Base-by-base conservation (phyloP, 1,140 invertebrate genomes). In the Pseudomyrmex dendroicus region DNA sequence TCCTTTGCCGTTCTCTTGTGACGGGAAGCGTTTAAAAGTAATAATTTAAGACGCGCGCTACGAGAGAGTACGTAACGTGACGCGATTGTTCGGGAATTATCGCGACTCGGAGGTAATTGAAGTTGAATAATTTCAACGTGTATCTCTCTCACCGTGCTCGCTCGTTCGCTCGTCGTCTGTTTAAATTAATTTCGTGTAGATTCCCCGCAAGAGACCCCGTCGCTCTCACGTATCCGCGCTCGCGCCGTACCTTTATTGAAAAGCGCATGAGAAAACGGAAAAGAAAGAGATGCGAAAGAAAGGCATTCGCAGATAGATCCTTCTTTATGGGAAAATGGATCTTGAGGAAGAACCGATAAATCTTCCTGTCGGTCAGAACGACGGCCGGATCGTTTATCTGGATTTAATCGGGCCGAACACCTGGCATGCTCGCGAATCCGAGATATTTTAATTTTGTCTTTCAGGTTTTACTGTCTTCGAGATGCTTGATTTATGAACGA, bases 391-490 rank as follows among this genome's bases (percentile, higher is more conserved):
- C 86, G 86, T 88, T 88, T 88, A 88, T 88, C 86, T 86, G 85
- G 86, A 88, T 88, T 88, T 88, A 88, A 86, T 88, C 86, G 84
- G 73, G 73, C 82, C 68, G 82, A 86, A 88, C 84, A 86, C 73
- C 84, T 88, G 84, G 84, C 86, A 86, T 86, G 77, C 73, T 82
- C 83, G 35, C 35, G 86, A 74, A 84, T 84, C 72, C 66, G 83
- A 66, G 73, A 64, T 82, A 76, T 83, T 89, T 82, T 88, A 86
- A 84, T 86, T 85, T 84, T 82, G 67, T 63, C 72, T 64, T 80
- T 67, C 82, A 70, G 73, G 56, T 85, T 76, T 74, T 82, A 70
- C 57, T n/a, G 44, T 77, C 62, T 68, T 82, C 59, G 59, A 64
- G 68, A 72, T 74, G 44, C 62, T 82, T 82, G 50, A 80, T 74